Evolutionary conservation across 2,888 invertebrate species (phyloP), one percentile per base, ranked within the genome.

Genomic region (Euzetes globulus): DNA sequence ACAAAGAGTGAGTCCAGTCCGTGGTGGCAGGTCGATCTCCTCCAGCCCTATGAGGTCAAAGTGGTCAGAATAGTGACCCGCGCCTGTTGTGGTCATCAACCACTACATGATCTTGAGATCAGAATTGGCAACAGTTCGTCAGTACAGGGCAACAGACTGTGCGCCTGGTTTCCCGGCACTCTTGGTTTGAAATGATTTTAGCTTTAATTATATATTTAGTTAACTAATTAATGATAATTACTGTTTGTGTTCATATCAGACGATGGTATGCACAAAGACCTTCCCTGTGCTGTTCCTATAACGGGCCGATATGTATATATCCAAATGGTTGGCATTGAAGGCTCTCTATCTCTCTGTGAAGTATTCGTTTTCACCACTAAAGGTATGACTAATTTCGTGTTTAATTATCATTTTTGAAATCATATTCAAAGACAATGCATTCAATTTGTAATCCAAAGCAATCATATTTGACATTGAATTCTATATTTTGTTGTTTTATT

Each of bases 91-190:
- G 80, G 92, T 75, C 91, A 92, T 81, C 91, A 92, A 80, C 92
- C 92, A 1, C 85, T 94, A 17, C 91, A 92, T 82, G 93, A 93
- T 82, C 84, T 94, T 73, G 93, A 94, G 84, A 81, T 83, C 25
- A 79, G 83, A 17, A 81, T 83, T 47, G 94, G 94, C 25, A 94
- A 94, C 83, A 92, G 92, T 83, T 87, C 87, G 0, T 91, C 92
- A 80, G 84, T 93, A 71, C 92, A 93, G 82, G 86, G 91, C 76
- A 94, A 94, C 84, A 92, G 93, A 19, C 85, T 94, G 0, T 94
- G 94, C 81, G 92, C 94, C 33, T 94, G 94, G 94, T 92, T 92
- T 83, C 94, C 94, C 2, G 93, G 93, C 75, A 92, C 92, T 9
- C 88, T 81, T 52, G 80, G 80, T 81, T 75, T 76, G 72, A 22